Conservation (phyloP, 2,888 invertebrate species). For the Eupithecia inturbata region DNA sequence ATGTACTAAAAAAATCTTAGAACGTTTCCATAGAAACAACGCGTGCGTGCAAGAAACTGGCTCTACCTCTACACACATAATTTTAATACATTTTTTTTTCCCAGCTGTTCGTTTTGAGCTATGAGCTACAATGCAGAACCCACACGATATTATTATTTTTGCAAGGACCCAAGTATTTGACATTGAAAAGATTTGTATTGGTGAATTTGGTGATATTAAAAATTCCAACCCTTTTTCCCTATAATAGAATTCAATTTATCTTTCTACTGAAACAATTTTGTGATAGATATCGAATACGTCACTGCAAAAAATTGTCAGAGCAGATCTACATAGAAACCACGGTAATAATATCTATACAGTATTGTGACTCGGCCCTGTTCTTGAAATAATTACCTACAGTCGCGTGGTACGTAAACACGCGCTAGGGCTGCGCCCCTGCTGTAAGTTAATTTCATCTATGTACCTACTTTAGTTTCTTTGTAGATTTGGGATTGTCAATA, state of each 20-base stretch:
- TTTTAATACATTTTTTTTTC: not conserved
- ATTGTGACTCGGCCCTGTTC: too few species aligned
- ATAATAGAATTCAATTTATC: constrained; percentile 9
- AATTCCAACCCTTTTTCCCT: constrained; percentile 36
- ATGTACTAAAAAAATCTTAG: too few species aligned
- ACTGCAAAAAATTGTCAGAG: not conserved
- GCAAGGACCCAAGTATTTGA: constrained; percentile 32
- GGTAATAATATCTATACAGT: too few species aligned
- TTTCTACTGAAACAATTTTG: not conserved
- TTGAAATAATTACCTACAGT: too few species aligned
- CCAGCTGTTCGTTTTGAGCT: constrained; percentile 15
- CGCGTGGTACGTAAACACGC: too few species aligned
- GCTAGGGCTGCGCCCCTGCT: too few species aligned
- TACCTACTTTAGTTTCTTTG: too few species aligned
- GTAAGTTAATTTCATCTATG: too few species aligned
- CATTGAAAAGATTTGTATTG: constrained; percentile 41
- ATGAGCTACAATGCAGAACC: not conserved
- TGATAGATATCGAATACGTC: not conserved
- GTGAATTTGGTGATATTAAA: constrained; percentile 41
- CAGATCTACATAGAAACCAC: too few species aligned
- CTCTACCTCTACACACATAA: not conserved
- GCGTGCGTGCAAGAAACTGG: too few species aligned
- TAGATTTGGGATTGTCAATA: too few species aligned
- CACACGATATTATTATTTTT: constrained; percentile 37
- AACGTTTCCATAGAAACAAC: too few species aligned